phyloP scores from a whole-genome alignment of 2,888 invertebrate species.

The Trypoxylon attenuatum region DNA sequence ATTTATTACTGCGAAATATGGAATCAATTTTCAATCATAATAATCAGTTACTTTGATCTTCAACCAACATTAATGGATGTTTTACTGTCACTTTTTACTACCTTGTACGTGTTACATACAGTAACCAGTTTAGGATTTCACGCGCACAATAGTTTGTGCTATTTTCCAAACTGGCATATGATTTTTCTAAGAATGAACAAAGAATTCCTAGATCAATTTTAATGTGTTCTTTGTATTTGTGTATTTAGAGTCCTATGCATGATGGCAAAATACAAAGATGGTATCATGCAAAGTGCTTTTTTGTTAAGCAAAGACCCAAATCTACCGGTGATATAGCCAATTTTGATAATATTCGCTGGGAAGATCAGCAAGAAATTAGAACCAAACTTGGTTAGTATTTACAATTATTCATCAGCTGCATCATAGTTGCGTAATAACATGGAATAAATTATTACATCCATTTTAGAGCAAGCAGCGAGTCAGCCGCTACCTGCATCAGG shows the following conservation, averaged over 20 bases:
- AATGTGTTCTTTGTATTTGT: conserved; percentile 4
- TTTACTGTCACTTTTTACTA: too few relatives aligned
- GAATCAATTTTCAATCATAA: too few relatives aligned
- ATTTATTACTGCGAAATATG: too few relatives aligned
- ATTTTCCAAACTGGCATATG: too few relatives aligned
- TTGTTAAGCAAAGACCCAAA: conserved; percentile 85
- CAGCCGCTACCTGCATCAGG: conserved; percentile 67
- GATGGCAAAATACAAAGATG: conserved; percentile 92
- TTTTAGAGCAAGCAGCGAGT: conserved; percentile 40
- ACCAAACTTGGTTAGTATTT: conserved; percentile 79
- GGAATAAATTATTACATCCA: background rate
- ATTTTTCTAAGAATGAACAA: too few relatives aligned
- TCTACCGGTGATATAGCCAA: conserved; percentile 86
- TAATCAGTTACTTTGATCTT: background rate
- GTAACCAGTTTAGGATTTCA: too few relatives aligned
- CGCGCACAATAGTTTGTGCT: too few relatives aligned
- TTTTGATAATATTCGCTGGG: conserved; percentile 85
- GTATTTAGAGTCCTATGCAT: conserved; percentile 85
- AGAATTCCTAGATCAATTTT: background rate
- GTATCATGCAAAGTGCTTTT: conserved; percentile 93
- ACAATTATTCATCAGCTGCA: background rate
- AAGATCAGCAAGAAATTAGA: conserved; percentile 89
- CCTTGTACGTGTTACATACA: too few relatives aligned
- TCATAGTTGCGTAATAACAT: background rate
- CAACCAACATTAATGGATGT: background rate